These are phyloP conservation scores for Geophilus truncorum DNA, from an alignment of 2,888 invertebrate species.

Conservation along the genomic window DNA sequence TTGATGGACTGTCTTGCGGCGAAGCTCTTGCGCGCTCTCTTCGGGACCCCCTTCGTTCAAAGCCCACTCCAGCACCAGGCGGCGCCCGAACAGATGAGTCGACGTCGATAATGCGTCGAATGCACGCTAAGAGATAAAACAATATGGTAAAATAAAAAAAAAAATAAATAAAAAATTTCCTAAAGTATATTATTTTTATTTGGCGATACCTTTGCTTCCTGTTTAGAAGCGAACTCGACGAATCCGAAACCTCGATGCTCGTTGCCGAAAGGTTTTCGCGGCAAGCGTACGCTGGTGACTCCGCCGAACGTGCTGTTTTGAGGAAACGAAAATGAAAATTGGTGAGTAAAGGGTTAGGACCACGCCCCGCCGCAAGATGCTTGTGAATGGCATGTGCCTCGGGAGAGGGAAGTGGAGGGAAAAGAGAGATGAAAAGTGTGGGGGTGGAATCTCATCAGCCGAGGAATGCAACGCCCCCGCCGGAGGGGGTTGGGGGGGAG, in stretches of 20 bases:
- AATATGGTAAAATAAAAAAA: not conserved
- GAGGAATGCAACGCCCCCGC: constrained; percentile 10
- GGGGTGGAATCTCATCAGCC: constrained; percentile 5
- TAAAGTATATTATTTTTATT: no score
- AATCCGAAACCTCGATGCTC: constrained; percentile 95
- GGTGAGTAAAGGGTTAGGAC: not conserved
- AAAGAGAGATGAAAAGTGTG: not conserved
- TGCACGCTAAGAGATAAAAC: constrained; percentile 62
- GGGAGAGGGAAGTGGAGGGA: not conserved
- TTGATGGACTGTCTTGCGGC: constrained; percentile 71
- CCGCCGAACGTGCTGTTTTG: constrained; percentile 87
- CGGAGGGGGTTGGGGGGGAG: not conserved
- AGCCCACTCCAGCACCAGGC: constrained; percentile 95
- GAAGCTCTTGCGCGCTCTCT: constrained; percentile 53
- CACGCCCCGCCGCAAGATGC: not conserved
- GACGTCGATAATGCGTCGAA: constrained; percentile 90
- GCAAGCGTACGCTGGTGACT: constrained; percentile 80
- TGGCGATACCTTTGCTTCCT: constrained; percentile 90
- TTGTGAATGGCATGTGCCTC: not conserved
- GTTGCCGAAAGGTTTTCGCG: constrained; percentile 76
- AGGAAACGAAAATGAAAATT: constrained; percentile 41
- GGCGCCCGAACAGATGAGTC: constrained; percentile 94
- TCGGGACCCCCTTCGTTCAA: constrained; percentile 68
- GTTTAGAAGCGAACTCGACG: constrained; percentile 80
- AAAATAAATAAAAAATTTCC: no score